phyloP scores from a whole-genome alignment of 2,797 vertebrate genomes.

The Melanogrammus aeglefinus region DNA sequence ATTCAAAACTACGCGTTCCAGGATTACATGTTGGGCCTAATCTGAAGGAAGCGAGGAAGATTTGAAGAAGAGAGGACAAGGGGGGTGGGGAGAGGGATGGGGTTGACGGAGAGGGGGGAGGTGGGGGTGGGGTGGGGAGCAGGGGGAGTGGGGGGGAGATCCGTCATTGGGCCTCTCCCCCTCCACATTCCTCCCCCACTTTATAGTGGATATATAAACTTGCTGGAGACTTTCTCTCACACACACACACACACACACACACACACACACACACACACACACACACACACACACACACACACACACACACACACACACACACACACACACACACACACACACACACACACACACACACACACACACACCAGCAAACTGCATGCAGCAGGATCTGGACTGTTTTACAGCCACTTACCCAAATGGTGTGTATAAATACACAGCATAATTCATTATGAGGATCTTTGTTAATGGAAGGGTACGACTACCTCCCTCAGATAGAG shows the following conservation, averaged over 20 bases:
- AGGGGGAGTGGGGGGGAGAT: conserved; percentile 21
- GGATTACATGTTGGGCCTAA: conserved; percentile 4
- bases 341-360: conserved; percentile 13
- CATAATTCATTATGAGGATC: conserved; percentile 9
- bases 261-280: conserved; percentile 19
- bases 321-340: conserved; percentile 13
- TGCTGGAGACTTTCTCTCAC: conserved; percentile 27
- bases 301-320: conserved; percentile 16
- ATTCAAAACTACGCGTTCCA: background rate
- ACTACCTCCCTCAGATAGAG: background rate
- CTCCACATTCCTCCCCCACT: conserved; percentile 73
- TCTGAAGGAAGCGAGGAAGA: conserved; percentile 39
- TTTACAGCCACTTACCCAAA: conserved; percentile 20
- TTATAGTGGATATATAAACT: conserved; percentile 77
- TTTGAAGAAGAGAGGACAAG: conserved; percentile 20
- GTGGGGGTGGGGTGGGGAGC: background rate
- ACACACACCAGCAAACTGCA: conserved; percentile 23
- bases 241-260: background rate
- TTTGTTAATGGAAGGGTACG: background rate
- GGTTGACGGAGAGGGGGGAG: conserved; percentile 10
- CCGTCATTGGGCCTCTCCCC: conserved; percentile 68
- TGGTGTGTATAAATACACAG: background rate
- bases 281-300: conserved; percentile 3
- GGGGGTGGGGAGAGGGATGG: background rate
- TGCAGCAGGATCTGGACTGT: conserved; percentile 11